Evolutionary conservation across 2,888 invertebrate genomes (phyloP).

Genomic region (Beris chalybata): DNA sequence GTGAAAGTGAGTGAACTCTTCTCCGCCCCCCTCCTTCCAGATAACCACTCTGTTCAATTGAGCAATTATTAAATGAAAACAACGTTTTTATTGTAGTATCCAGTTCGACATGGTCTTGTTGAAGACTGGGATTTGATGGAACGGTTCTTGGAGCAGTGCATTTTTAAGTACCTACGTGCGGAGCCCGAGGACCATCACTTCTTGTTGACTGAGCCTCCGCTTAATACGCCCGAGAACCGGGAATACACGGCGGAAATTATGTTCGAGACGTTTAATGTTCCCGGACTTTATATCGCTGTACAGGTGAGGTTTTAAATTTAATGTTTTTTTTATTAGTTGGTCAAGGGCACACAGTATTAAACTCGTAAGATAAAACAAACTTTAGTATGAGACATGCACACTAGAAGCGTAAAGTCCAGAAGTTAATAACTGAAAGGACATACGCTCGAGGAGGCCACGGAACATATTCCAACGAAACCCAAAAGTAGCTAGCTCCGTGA

Average conservation of each 20-base stretch:
- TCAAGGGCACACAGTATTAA: not conserved
- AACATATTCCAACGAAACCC: too few species aligned
- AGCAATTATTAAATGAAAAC: not conserved
- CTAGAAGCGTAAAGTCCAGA: too few species aligned
- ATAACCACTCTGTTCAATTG: not conserved
- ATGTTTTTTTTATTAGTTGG: not conserved
- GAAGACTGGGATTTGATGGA: conserved; percentile 99
- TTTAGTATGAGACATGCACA: too few species aligned
- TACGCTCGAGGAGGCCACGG: too few species aligned
- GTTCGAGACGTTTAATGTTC: conserved; percentile 99
- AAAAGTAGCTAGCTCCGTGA: too few species aligned
- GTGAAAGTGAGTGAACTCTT: conserved; percentile 71
- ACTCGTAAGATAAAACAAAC: not conserved
- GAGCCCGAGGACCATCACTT: conserved; percentile 99
- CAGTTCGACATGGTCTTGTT: conserved; percentile 97
- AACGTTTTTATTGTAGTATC: conserved; percentile 68
- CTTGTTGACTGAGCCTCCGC: conserved; percentile 94
- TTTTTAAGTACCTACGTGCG: conserved; percentile 97
- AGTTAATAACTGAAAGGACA: too few species aligned
- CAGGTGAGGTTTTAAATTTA: conserved; percentile 59
- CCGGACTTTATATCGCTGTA: conserved; percentile 98
- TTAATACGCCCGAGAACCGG: conserved; percentile 98
- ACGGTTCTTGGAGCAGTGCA: conserved; percentile 96
- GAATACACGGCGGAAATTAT: conserved; percentile 97
- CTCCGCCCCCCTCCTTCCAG: not conserved